Percentiles rank a stretch among this genome's conserved stretches.
phyloP scores from a whole-genome alignment of 2,797 vertebrate genomes.

The Sebastolobus alascanus region DNA sequence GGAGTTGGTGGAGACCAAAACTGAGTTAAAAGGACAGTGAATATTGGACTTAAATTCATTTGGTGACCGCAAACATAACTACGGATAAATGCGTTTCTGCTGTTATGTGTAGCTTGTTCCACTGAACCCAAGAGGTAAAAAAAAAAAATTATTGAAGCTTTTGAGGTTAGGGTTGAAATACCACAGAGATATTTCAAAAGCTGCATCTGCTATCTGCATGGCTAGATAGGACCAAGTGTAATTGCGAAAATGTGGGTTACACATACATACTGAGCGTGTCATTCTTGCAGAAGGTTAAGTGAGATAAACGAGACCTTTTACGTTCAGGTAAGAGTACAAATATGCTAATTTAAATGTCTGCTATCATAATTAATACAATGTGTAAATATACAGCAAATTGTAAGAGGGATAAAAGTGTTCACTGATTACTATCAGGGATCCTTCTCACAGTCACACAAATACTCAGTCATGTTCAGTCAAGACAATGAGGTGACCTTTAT shows the following conservation, averaged over 20 bases:
- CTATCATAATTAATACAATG: neutral
- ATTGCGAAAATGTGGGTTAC: neutral
- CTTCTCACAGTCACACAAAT: constrained; percentile 12
- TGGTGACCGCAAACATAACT: neutral
- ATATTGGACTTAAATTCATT: neutral
- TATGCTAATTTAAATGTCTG: neutral
- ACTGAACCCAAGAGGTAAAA: neutral
- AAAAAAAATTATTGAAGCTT: neutral
- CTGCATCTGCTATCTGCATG: neutral
- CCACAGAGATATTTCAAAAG: neutral
- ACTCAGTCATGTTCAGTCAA: constrained; percentile 50
- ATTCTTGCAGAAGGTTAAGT: neutral
- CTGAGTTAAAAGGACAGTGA: neutral
- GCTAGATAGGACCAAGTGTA: neutral
- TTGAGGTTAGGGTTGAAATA: neutral
- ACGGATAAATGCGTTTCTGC: neutral
- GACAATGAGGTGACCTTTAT: constrained; percentile 61
- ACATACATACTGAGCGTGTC: neutral
- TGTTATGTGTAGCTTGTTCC: neutral
- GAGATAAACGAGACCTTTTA: neutral
- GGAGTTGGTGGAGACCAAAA: neutral
- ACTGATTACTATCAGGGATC: constrained; percentile 16
- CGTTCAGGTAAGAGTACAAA: neutral
- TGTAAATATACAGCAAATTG: neutral
- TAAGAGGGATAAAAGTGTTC: neutral